A percentile compares a stretch with the other conserved stretches of the same genome.
Evolutionary conservation across 2,113 vertebrate species (phyloP).

Genomic region (Tragulus kanchil): DNA sequence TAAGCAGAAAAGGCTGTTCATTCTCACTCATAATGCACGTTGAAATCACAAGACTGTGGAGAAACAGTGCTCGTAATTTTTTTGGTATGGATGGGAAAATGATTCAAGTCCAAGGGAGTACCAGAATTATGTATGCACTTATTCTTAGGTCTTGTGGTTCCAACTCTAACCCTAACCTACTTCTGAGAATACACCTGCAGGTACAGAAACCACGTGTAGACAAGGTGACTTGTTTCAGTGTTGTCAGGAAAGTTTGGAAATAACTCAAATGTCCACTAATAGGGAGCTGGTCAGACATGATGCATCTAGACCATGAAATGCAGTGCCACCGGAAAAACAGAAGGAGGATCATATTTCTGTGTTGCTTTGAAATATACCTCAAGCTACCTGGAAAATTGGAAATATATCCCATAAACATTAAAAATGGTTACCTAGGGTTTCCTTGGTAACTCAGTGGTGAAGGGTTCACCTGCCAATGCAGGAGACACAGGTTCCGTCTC

Average conservation of each 20-base stretch:
- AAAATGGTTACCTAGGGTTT: background rate
- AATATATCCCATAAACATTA: background rate
- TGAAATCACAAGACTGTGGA: background rate
- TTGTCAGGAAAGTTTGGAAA: background rate
- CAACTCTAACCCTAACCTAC: background rate
- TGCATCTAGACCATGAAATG: background rate
- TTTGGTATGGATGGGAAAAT: background rate
- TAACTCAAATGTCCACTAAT: background rate
- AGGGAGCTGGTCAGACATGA: background rate
- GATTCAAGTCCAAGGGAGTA: background rate
- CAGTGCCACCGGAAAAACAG: background rate
- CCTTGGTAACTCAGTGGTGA: too few species aligned
- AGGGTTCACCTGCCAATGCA: too few species aligned
- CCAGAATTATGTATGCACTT: background rate
- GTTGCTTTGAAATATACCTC: background rate
- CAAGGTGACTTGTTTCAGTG: background rate
- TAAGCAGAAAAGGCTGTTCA: background rate
- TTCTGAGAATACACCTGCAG: background rate
- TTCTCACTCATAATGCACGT: background rate
- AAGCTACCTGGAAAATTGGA: background rate
- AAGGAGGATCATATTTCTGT: background rate
- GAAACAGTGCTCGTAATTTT: background rate
- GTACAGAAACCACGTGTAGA: background rate
- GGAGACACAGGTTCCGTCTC: too few species aligned
- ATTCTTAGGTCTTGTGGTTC: background rate